A percentile compares a stretch with the other conserved stretches of the same genome.
Evolutionary conservation across 2,888 invertebrate genomes (phyloP).

Genomic region (Epistrophella euchroma): DNA sequence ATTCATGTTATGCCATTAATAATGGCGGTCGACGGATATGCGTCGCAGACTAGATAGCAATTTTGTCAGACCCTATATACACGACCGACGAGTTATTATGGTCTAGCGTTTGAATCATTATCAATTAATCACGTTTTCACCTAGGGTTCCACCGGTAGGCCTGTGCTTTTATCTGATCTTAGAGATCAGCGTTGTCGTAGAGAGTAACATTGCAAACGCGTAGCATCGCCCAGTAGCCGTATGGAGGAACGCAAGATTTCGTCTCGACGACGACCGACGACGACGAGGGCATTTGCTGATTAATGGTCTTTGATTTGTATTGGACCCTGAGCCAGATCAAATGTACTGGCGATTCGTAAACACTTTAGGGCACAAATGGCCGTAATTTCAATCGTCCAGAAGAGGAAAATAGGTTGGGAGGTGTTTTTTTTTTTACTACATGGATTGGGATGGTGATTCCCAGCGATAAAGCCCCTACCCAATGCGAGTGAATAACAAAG

Average conservation of each 20-base stretch:
- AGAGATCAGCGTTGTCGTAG: slow-evolving; percentile 48
- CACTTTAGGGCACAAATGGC: slow-evolving; percentile 73
- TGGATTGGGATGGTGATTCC: slow-evolving; percentile 39
- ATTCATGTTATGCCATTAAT: slow-evolving; percentile 66
- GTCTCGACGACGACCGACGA: slow-evolving; percentile 23
- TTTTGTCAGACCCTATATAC: slow-evolving; percentile 59
- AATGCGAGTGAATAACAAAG: slow-evolving; percentile 6
- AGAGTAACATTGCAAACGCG: slow-evolving; percentile 56
- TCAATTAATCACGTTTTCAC: slow-evolving; percentile 75
- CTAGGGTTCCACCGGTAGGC: slow-evolving; percentile 58
- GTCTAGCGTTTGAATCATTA: slow-evolving; percentile 65
- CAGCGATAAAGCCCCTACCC: slow-evolving; percentile 28
- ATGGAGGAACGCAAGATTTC: slow-evolving; percentile 56
- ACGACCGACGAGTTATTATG: slow-evolving; percentile 45
- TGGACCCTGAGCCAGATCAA: slow-evolving; percentile 48
- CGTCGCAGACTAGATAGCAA: slow-evolving; percentile 60
- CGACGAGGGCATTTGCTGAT: slow-evolving; percentile 58
- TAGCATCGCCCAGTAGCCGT: slow-evolving; percentile 69
- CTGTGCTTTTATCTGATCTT: slow-evolving; percentile 41
- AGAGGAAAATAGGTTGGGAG: background rate
- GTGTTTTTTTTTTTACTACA: background rate
- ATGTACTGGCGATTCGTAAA: slow-evolving; percentile 63
- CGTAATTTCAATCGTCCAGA: slow-evolving; percentile 54
- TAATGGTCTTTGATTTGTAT: slow-evolving; percentile 74
- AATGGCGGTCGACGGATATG: slow-evolving; percentile 52